Evolutionary conservation across 2,888 invertebrate genomes (phyloP).

Genomic region (Phrixothrix hirtus): DNA sequence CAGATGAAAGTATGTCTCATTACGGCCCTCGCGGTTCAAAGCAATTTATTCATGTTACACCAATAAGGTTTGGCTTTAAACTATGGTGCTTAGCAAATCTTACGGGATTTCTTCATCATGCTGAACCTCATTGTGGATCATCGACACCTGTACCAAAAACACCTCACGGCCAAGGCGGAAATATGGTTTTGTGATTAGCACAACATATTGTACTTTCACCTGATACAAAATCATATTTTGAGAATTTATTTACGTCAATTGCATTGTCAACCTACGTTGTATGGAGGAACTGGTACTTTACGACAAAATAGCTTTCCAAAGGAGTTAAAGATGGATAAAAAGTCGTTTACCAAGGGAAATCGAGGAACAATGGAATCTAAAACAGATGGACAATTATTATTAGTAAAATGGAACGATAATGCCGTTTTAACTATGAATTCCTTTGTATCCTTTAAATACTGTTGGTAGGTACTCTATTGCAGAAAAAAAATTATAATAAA

Average conservation of each 20-base stretch:
- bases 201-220: no score
- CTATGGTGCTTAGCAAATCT: neutral
- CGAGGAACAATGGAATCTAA: no score
- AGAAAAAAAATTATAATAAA: neutral
- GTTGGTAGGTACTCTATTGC: neutral
- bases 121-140: constrained; percentile 1
- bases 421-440: neutral
- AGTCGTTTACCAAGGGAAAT: no score
- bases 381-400: no score
- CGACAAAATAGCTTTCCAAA: no score
- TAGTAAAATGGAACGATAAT: no score
- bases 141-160: neutral
- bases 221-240: neutral
- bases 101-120: neutral
- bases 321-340: no score
- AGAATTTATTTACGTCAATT: no score
- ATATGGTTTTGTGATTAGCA: neutral
- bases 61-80: neutral
- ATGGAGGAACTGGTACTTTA: neutral
- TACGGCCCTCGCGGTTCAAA: no score
- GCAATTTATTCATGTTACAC: neutral
- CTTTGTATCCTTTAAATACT: neutral
- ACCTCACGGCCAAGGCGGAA: neutral
- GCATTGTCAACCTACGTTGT: neutral
- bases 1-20: no score